Evolutionary conservation across 2,113 vertebrate genomes (phyloP).

Genomic region (Chaetops frenatus): DNA sequence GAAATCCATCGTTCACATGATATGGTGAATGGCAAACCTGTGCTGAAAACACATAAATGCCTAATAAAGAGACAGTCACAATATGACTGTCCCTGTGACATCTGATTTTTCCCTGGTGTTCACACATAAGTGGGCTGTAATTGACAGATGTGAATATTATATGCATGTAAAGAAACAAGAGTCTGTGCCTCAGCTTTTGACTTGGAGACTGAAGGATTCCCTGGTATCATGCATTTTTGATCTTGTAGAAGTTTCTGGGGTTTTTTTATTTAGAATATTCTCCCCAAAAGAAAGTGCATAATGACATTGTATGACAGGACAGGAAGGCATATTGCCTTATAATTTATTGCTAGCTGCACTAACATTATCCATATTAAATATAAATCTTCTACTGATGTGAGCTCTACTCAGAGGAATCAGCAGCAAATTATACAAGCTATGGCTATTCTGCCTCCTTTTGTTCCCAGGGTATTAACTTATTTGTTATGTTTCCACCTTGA

Average conservation of each 20-base stretch:
- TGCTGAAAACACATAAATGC: background rate
- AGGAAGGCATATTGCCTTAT: background rate
- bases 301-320: background rate
- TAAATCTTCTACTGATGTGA: background rate
- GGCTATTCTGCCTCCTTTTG: background rate
- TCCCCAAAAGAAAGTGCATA: background rate
- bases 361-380: background rate
- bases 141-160: background rate
- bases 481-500: background rate
- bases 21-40: background rate
- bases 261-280: background rate
- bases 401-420: background rate
- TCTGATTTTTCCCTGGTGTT: background rate
- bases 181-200: background rate
- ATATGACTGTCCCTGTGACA: background rate
- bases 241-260: background rate
- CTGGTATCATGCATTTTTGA: background rate
- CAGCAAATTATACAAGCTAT: background rate
- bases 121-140: background rate
- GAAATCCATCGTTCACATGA: fast-evolving
- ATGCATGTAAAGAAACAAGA: background rate
- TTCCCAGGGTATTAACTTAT: background rate
- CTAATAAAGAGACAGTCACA: background rate
- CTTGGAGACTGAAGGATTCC: background rate
- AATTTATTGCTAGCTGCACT: background rate